phyloP scores from a whole-genome alignment of 2,888 invertebrate species.

The Melipona bicolor region DNA sequence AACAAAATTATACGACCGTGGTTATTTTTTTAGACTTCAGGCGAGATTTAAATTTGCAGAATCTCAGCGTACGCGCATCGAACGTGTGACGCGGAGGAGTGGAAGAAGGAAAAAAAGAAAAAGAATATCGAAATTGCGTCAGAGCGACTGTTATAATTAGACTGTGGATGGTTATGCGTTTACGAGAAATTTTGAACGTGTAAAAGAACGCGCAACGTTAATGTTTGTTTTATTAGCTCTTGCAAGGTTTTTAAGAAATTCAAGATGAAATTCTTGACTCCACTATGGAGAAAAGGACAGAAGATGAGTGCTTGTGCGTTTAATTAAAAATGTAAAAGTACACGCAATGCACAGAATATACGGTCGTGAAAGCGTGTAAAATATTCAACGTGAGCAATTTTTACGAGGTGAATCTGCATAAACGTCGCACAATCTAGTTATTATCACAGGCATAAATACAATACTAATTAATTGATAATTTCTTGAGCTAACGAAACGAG shows the following conservation, averaged over 20 bases:
- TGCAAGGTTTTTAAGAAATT: not conserved
- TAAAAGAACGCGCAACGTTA: not conserved
- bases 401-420: not conserved
- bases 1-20: not conserved
- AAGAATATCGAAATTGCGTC: not conserved
- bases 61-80: not conserved
- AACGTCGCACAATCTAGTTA: not conserved
- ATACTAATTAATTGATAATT: not conserved
- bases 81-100: not conserved
- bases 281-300: not conserved
- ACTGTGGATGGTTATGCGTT: not conserved
- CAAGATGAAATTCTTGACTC: not conserved
- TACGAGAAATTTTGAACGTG: not conserved
- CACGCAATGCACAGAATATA: not conserved
- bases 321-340: not conserved
- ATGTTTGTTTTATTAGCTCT: not conserved
- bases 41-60: not conserved
- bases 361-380: not conserved
- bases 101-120: not conserved
- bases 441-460: not conserved
- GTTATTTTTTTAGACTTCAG: no score
- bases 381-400: not conserved
- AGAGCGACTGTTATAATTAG: not conserved
- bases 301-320: not conserved
- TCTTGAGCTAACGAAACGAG: not conserved